Evolutionary conservation across 23 tunicate genomes (phyloP).

Genomic region (Botrylloides violaceus): DNA sequence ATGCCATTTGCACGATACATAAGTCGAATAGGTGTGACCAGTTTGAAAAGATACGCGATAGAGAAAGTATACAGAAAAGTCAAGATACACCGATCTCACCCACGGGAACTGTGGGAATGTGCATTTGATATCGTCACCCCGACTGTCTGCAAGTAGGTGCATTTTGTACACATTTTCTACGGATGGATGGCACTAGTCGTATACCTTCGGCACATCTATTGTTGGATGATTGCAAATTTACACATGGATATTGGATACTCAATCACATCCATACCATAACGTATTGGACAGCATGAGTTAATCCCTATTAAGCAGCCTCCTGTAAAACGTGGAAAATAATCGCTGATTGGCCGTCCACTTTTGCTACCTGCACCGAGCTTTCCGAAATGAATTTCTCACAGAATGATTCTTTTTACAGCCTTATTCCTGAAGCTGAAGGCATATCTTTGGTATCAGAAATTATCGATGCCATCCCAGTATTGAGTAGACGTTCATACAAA

Average conservation of each 20-base stretch:
- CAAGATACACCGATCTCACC: conserved; percentile 42
- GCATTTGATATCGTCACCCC: conserved; percentile 91
- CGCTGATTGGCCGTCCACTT: too few species aligned
- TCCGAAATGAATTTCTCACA: too few species aligned
- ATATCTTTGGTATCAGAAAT: conserved; percentile 67
- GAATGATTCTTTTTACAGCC: conserved; percentile 25
- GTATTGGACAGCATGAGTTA: too few species aligned
- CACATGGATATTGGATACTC: too few species aligned
- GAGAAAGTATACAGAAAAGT: conserved; percentile 55
- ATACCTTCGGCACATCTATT: too few species aligned
- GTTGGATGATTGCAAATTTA: too few species aligned
- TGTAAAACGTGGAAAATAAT: too few species aligned
- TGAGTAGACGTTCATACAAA: conserved; percentile 46
- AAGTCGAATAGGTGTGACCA: conserved; percentile 30
- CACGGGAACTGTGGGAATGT: conserved; percentile 77
- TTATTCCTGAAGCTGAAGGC: conserved; percentile 74
- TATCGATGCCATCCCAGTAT: conserved; percentile 32
- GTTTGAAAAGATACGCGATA: conserved; percentile 58
- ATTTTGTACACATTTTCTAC: too few species aligned
- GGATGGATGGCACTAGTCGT: too few species aligned
- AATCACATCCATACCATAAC: too few species aligned
- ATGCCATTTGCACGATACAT: conserved; percentile 75
- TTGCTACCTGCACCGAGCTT: too few species aligned
- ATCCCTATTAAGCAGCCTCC: too few species aligned
- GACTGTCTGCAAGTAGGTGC: conserved; percentile 25